Base-by-base conservation (phyloP, 2,888 invertebrate genomes). In the Anthophora plumipes region DNA sequence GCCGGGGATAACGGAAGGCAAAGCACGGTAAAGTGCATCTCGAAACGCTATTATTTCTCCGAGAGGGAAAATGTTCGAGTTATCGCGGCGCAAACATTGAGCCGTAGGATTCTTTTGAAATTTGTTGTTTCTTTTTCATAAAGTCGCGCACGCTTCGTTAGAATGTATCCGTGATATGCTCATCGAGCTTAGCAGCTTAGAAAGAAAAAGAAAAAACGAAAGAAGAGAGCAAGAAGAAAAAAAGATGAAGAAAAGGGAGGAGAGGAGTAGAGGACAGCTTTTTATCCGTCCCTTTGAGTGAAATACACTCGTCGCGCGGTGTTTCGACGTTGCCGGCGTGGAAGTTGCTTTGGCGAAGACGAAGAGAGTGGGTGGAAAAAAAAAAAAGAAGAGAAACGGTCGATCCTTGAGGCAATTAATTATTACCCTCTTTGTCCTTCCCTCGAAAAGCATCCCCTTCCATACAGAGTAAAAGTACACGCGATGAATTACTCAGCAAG, bases 401-500 rank as follows among this genome's bases (percentile, higher is more conserved):
- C 60, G 81, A 76, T 82, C 63, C 80, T 43, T n/a, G 20, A 14
- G 52, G 71, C 81, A 63, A 82, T 82, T 82, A 80, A 83, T 82
- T 79, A 80, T 64, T 74, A 61, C 80, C 74, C 61, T 77, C 79
- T 76, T 82, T 76, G 70, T 73, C 77, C 52, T 75, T 69, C 67
- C 69, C 60, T 17, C 67, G 60, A 64, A n/a, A 60, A 63, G 64
- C 83, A 63, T 67, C 59, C 59, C 57, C 66, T 25, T 55, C 63
- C 73, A 67, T 69, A 54, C 70, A 70, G 67, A 17, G 81, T 74
- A 81, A 82, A 87, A 80, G 77, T 82, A 85, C 89, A 88, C 83
- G 84, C 90, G 88, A 91, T 90, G 89, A 91, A 90, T 90, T 90
- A 89, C 90, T 89, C 88, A 84, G 85, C 87, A 82, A 83, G 84